Evolutionary conservation across 2,888 invertebrate genomes (phyloP).

Genomic region (Dolichomitus sp.): DNA sequence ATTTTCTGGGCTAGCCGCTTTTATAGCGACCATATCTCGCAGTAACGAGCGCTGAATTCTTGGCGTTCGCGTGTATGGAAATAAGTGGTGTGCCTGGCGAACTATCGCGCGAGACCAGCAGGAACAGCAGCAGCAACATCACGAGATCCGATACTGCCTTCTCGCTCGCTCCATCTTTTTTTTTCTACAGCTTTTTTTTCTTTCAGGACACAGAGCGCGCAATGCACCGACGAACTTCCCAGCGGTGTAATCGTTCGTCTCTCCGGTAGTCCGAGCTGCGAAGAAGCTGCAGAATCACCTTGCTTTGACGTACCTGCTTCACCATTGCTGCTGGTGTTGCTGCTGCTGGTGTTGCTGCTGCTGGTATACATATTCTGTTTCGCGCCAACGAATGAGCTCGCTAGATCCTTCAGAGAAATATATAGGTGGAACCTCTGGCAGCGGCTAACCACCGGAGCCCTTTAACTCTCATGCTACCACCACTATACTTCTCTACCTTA

Average conservation of each 20-base stretch:
- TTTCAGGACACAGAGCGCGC: neutral
- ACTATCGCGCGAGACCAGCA: slow-evolving; percentile 57
- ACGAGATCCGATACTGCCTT: slow-evolving; percentile 17
- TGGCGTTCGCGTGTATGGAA: slow-evolving; percentile 65
- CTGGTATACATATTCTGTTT: slow-evolving; percentile 22
- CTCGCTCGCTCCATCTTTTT: slow-evolving; percentile 3
- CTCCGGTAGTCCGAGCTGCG: slow-evolving; percentile 17
- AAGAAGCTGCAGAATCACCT: slow-evolving; percentile 4
- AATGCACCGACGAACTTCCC: slow-evolving; percentile 3
- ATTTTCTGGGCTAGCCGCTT: slow-evolving; percentile 62
- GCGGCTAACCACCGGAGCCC: slow-evolving; percentile 63
- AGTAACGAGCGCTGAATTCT: slow-evolving; percentile 71
- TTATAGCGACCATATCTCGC: slow-evolving; percentile 63
- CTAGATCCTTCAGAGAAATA: slow-evolving; percentile 39
- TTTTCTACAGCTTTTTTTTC: slow-evolving; percentile 7
- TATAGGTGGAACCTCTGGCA: slow-evolving; percentile 62
- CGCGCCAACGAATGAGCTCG: slow-evolving; percentile 8
- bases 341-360: slow-evolving; percentile 7
- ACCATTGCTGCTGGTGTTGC: slow-evolving; percentile 39
- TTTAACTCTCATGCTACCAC: slow-evolving; percentile 40
- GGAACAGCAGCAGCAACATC: slow-evolving; percentile 21
- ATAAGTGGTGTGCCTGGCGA: slow-evolving; percentile 60
- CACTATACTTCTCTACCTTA: slow-evolving; percentile 59
- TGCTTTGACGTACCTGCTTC: slow-evolving; percentile 24
- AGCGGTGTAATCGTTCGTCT: slow-evolving; percentile 44